phyloP scores from a whole-genome alignment of 2,113 vertebrate species.

The Phodopus roborovskii region DNA sequence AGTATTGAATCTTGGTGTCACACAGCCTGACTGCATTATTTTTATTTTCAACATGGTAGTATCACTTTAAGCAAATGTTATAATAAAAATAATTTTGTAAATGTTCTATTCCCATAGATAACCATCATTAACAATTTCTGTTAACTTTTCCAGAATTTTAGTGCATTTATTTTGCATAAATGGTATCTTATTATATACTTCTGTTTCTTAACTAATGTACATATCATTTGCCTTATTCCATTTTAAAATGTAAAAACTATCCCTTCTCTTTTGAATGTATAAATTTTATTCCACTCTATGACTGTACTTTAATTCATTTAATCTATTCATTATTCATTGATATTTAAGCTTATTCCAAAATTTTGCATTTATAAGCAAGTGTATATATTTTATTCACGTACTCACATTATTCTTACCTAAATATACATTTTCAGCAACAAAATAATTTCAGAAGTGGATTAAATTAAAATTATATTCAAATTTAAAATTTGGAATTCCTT shows the following conservation, averaged over 20 bases:
- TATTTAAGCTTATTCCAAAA: slow-evolving; percentile 55
- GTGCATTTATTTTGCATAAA: not conserved
- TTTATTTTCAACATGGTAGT: slow-evolving; percentile 3
- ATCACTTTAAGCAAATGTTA: not conserved
- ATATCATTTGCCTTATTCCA: not conserved
- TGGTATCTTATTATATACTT: not conserved
- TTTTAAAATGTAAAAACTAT: slow-evolving; percentile 55
- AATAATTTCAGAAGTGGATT: slow-evolving; percentile 31
- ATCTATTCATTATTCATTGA: slow-evolving; percentile 60
- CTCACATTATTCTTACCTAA: not conserved
- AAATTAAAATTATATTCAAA: slow-evolving; percentile 40
- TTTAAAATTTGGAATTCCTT: slow-evolving; percentile 44
- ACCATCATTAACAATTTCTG: slow-evolving; percentile 28
- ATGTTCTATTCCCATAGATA: not conserved
- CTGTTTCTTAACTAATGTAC: not conserved
- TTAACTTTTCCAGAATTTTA: slow-evolving; percentile 6
- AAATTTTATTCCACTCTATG: not conserved
- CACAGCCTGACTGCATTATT: not conserved
- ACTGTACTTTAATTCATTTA: slow-evolving; percentile 7
- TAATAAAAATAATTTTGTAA: not conserved
- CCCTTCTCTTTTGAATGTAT: not conserved
- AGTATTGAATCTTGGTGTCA: not conserved
- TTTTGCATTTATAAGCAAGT: slow-evolving; percentile 41
- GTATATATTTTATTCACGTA: not conserved
- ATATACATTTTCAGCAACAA: slow-evolving; percentile 42